Base-by-base conservation (phyloP, 2,113 vertebrate species). In the Saccopteryx bilineata region DNA sequence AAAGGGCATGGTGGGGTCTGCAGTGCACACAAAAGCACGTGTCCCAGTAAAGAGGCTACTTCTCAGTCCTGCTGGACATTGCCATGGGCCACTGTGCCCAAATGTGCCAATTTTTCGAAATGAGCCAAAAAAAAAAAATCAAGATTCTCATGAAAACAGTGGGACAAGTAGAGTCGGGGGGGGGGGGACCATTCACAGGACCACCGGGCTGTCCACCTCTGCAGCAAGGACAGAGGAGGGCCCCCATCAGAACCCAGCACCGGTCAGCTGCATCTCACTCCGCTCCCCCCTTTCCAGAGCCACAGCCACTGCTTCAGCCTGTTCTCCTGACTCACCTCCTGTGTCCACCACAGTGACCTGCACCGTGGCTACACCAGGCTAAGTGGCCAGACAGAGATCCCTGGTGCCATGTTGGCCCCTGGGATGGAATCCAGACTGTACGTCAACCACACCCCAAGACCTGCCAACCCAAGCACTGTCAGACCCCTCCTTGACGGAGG, bases 171-270 rank as follows among this genome's bases (percentile, higher is more conserved):
- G 26, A 48, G 60, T 50, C 15, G 7, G 60, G 28, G 5, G 5
- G 18, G 12, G 21, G 24, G 39, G 31, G 3, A 0, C 33, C 19
- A 1, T 31, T 5, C 18, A n/a, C 5, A 1, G 1, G 56, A 7
- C 52, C 1, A 0, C 46, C 28, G 2, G 31, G 23, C 0, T 0
- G 13, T 17, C 54, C 52, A 39, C 9, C 31, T 58, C 66, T 26
- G n/a, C 24, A 14, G 33, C 1, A 28, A 68, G 65, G 56, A 74
- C 14, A 48, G 48, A 15, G 68, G 28, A 31, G 21, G 3, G 6
- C 8, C 26, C 13, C 65, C 19, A 1, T 48, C 33, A n/a, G n/a
- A 66, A 19, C 39, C 10, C 3, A 19, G 56, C 2, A 4, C 50
- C 52, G 5, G 19, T 3, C n/a, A 21, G 66, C 46, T 23, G 17